phyloP scores from a whole-genome alignment of 2,888 invertebrate species.

The Sphaeridia pumilis region DNA sequence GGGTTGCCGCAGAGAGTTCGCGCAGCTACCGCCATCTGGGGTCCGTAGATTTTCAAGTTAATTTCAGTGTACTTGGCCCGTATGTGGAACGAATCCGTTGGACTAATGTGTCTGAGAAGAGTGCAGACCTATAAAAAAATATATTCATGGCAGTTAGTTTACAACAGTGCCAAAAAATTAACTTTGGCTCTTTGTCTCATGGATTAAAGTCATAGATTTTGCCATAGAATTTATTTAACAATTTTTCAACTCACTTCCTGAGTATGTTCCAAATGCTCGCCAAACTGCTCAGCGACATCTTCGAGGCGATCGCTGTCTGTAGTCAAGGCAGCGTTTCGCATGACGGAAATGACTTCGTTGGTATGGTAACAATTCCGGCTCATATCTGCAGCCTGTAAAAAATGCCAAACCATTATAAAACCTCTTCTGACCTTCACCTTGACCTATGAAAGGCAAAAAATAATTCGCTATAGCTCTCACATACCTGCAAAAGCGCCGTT shows the following conservation, averaged over 20 bases:
- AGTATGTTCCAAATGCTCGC: conserved; percentile 95
- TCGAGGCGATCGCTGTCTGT: conserved; percentile 82
- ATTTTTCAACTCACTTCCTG: conserved; percentile 71
- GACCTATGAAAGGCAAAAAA: too few relatives aligned
- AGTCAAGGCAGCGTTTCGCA: conserved; percentile 59
- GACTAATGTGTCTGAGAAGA: conserved; percentile 85
- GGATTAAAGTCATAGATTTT: too few relatives aligned
- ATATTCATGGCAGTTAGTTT: too few relatives aligned
- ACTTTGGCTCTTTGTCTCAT: too few relatives aligned
- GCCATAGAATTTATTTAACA: too few relatives aligned
- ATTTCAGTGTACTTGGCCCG: conserved; percentile 93
- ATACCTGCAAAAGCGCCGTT: conserved; percentile 35
- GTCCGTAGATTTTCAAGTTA: conserved; percentile 86
- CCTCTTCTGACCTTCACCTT: too few relatives aligned
- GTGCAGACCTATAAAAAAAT: conserved; percentile 66
- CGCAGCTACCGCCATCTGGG: conserved; percentile 87
- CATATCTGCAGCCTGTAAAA: conserved; percentile 32
- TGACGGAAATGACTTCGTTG: conserved; percentile 48
- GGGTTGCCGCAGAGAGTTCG: conserved; percentile 84
- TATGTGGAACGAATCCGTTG: conserved; percentile 87
- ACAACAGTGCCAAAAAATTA: too few relatives aligned
- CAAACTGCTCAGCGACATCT: conserved; percentile 85
- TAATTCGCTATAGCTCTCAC: conserved; percentile 7
- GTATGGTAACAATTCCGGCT: conserved; percentile 37
- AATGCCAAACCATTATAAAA: conserved; percentile 7